phyloP scores from a whole-genome alignment of 2,113 vertebrate genomes.

The Patagioenas fasciata region DNA sequence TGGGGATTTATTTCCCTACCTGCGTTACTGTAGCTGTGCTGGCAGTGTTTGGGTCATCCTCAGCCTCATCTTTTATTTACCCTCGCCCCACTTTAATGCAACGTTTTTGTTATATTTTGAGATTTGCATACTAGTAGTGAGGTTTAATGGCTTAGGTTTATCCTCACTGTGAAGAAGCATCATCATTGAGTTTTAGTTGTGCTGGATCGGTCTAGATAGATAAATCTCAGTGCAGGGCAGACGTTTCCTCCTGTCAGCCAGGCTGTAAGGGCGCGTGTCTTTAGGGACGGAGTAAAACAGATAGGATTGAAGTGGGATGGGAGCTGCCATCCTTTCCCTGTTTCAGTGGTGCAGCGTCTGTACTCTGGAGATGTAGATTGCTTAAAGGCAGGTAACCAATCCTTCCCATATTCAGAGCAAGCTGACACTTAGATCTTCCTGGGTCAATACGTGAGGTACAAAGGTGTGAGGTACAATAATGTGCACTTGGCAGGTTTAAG shows the following conservation, averaged over 20 bases:
- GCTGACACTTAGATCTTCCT: not conserved
- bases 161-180: not conserved
- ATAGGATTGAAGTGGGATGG: not conserved
- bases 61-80: not conserved
- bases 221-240: not conserved
- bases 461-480: not conserved
- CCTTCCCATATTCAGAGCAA: conserved; percentile 51
- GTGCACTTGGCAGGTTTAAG: conserved; percentile 30
- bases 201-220: not conserved
- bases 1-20: not conserved
- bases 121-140: not conserved
- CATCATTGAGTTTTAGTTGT: not conserved
- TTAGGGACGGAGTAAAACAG: not conserved
- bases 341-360: conserved; percentile 5
- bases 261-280: not conserved
- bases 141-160: not conserved
- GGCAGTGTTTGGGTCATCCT: not conserved
- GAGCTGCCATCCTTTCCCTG: not conserved
- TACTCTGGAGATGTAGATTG: not conserved
- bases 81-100: not conserved
- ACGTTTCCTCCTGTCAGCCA: not conserved
- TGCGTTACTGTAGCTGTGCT: not conserved
- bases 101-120: not conserved
- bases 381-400: conserved; percentile 53
- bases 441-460: not conserved